Percentiles rank a stretch among this genome's conserved stretches.
These are phyloP conservation scores for Zootermopsis nevadensis DNA, from an alignment of 2,888 invertebrate species.

Conservation along the genomic window DNA sequence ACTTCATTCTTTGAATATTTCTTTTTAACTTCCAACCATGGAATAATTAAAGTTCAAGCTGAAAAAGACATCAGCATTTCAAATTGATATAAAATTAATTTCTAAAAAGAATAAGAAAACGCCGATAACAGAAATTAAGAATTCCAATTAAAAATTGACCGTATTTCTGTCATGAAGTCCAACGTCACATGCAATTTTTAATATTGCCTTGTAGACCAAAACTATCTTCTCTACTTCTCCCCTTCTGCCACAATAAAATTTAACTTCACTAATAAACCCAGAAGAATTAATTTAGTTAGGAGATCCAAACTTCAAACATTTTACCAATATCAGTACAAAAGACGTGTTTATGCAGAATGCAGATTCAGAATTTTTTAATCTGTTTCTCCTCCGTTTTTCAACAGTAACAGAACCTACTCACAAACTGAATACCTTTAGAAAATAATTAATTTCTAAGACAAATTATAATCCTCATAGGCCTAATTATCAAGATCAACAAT, in stretches of 20 bases:
- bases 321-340: too few species aligned
- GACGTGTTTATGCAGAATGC: too few species aligned
- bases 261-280: not conserved
- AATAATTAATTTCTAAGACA: too few species aligned
- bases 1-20: slow-evolving; percentile 14
- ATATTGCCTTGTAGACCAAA: not conserved
- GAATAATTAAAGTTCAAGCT: slow-evolving; percentile 14
- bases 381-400: too few species aligned
- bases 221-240: not conserved
- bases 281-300: slow-evolving; percentile 17
- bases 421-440: too few species aligned
- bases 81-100: slow-evolving; percentile 43
- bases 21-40: not conserved
- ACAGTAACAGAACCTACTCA: too few species aligned
- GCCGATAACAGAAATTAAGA: slow-evolving; percentile 12
- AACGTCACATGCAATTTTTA: slow-evolving; percentile 23
- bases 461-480: too few species aligned
- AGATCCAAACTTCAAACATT: not conserved
- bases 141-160: slow-evolving; percentile 23
- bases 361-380: too few species aligned
- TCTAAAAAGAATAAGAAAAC: slow-evolving; percentile 10
- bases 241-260: not conserved
- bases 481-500: too few species aligned
- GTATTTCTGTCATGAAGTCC: not conserved
- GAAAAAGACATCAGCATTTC: slow-evolving; percentile 43